These are phyloP conservation scores for Drosophila pachea DNA, from an alignment of 1,140 invertebrate genomes.

Conservation along the genomic window DNA sequence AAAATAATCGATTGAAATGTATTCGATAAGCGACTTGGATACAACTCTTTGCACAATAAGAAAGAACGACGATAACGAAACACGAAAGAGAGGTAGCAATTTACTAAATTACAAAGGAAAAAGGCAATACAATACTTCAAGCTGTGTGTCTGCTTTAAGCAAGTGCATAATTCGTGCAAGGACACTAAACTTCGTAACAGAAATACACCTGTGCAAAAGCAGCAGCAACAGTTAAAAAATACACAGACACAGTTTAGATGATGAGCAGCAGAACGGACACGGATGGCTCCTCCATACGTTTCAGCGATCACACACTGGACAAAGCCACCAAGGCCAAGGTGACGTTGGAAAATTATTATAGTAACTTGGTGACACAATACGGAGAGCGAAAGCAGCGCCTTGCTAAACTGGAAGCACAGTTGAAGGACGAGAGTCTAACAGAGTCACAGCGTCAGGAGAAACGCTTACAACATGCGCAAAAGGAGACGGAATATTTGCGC, in stretches of 20 bases:
- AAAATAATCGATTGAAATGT: slow-evolving; percentile 25
- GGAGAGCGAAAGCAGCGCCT: slow-evolving; percentile 96
- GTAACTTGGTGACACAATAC: slow-evolving; percentile 97
- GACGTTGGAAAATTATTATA: slow-evolving; percentile 99
- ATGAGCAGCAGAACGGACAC: slow-evolving; percentile 76
- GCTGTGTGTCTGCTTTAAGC: slow-evolving; percentile 65
- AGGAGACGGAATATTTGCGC: slow-evolving; percentile 98
- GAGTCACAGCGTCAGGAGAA: slow-evolving; percentile 93
- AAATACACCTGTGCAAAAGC: slow-evolving; percentile 39
- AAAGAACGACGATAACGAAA: slow-evolving; percentile 57
- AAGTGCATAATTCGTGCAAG: slow-evolving; percentile 58
- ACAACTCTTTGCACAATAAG: slow-evolving; percentile 50
- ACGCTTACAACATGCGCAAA: slow-evolving; percentile 96
- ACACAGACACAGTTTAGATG: slow-evolving; percentile 66
- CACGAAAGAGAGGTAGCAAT: slow-evolving; percentile 69
- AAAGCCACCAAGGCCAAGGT: slow-evolving; percentile 99
- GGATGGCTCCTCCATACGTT: slow-evolving; percentile 84
- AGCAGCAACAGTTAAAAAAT: slow-evolving; percentile 13
- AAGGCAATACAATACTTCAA: slow-evolving; percentile 44
- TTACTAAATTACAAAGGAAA: slow-evolving; percentile 68
- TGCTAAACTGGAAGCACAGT: slow-evolving; percentile 94
- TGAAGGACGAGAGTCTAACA: slow-evolving; percentile 94
- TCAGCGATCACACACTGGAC: slow-evolving; percentile 97
- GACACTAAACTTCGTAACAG: slow-evolving; percentile 36
- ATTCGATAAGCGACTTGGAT: slow-evolving; percentile 30